Conservation (phyloP, 2,797 vertebrate genomes). For the Nyctibius grandis region DNA sequence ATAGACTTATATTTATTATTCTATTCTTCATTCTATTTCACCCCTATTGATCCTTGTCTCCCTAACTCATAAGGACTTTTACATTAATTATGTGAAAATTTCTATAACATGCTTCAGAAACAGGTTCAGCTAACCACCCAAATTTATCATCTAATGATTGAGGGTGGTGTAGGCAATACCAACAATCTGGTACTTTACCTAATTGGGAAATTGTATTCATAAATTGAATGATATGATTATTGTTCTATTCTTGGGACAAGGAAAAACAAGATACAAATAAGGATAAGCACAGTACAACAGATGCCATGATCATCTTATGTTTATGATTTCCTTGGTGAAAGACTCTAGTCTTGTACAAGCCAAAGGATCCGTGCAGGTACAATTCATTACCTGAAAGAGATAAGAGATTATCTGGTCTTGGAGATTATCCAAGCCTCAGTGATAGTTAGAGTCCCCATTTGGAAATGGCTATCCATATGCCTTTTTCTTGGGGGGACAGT, state of each 20-base stretch:
- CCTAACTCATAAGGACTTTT: no score
- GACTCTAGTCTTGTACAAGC: not conserved
- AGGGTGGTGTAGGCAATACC: no score
- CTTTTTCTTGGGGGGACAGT: not conserved
- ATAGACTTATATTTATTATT: no score
- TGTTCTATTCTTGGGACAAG: not conserved
- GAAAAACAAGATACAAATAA: not conserved
- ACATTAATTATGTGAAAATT: no score
- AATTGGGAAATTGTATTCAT: no score
- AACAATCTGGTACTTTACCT: not conserved
- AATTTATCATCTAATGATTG: no score
- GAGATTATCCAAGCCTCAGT: not conserved
- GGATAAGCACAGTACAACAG: not conserved
- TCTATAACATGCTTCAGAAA: no score
- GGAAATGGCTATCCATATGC: not conserved
- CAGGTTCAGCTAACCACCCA: no score
- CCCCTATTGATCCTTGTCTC: no score
- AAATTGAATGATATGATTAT: not conserved
- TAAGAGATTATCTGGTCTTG: not conserved
- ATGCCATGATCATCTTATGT: not conserved
- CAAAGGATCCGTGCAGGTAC: not conserved
- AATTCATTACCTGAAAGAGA: not conserved
- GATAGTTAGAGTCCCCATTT: not conserved
- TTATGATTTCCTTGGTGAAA: not conserved
- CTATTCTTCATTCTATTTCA: no score